Evolutionary conservation across 2,113 vertebrate species (phyloP).

Genomic region (Cromileptes altivelis): DNA sequence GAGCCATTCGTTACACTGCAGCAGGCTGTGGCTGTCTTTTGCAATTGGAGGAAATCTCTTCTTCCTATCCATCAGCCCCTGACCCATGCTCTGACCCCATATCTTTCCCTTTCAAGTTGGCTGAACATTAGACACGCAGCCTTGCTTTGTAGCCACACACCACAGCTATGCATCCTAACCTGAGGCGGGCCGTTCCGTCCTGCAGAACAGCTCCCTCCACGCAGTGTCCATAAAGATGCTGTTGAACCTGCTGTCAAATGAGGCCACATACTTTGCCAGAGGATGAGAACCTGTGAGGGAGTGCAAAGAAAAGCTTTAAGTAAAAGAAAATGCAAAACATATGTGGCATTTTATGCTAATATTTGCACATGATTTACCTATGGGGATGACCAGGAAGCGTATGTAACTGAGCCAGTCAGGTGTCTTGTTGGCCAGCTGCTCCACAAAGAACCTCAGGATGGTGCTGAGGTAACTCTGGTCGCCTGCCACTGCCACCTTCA

Average conservation of each 20-base stretch:
- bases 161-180: slow-evolving; percentile 71
- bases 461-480: slow-evolving; percentile 87
- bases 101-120: slow-evolving; percentile 60
- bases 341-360: background rate
- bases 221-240: slow-evolving; percentile 86
- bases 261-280: slow-evolving; percentile 85
- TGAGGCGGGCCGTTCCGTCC: slow-evolving; percentile 82
- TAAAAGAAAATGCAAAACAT: background rate
- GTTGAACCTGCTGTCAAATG: slow-evolving; percentile 85
- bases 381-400: slow-evolving; percentile 85
- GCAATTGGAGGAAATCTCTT: slow-evolving; percentile 36
- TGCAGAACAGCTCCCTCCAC: slow-evolving; percentile 87
- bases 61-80: slow-evolving; percentile 50
- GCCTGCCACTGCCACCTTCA: slow-evolving; percentile 85
- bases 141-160: slow-evolving; percentile 17
- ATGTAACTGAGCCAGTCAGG: slow-evolving; percentile 87
- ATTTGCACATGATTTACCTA: slow-evolving; percentile 67
- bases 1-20: slow-evolving; percentile 12
- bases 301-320: background rate
- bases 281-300: slow-evolving; percentile 83
- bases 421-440: slow-evolving; percentile 87
- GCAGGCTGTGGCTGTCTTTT: slow-evolving; percentile 41
- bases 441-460: slow-evolving; percentile 86
- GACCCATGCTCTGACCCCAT: slow-evolving; percentile 52
- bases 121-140: slow-evolving; percentile 49